Evolutionary conservation across 2,797 vertebrate species (phyloP).

Genomic region (Fratercula arctica): DNA sequence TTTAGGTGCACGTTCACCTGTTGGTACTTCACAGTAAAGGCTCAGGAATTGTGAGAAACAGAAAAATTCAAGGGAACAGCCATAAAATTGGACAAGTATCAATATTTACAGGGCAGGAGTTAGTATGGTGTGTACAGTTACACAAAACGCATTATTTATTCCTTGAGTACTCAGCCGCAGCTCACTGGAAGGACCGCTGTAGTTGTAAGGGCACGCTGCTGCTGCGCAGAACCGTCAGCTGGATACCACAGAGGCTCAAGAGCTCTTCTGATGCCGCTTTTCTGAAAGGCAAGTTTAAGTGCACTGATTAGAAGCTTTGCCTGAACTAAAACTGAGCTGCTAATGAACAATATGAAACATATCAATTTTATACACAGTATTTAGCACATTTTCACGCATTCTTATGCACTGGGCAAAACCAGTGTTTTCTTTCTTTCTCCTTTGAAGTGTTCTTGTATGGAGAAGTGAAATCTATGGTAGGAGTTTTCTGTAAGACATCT

Average conservation of each 20-base stretch:
- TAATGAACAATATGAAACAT: fast-evolving
- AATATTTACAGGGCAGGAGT: conserved; percentile 28
- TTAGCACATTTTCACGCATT: not conserved
- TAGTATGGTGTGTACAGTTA: not conserved
- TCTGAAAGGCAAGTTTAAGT: not conserved
- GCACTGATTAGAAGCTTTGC: not conserved
- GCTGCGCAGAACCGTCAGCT: not conserved
- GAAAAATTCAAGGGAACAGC: not conserved
- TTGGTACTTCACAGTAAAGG: not conserved
- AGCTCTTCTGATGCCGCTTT: not conserved
- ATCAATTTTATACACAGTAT: fast-evolving
- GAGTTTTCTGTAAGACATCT: not conserved
- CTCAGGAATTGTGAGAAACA: not conserved
- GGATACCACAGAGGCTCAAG: not conserved
- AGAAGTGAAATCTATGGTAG: fast-evolving
- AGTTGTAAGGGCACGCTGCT: not conserved
- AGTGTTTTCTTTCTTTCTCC: not conserved
- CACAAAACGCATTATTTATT: not conserved
- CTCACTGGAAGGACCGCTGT: not conserved
- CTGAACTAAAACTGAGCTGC: not conserved
- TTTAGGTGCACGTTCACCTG: not conserved
- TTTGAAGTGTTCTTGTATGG: fast-evolving
- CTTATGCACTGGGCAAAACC: not conserved
- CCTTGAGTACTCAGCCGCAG: not conserved
- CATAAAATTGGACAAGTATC: not conserved